Evolutionary conservation across 1,140 invertebrate species (phyloP).

Genomic region (Hypsibius dujardini): DNA sequence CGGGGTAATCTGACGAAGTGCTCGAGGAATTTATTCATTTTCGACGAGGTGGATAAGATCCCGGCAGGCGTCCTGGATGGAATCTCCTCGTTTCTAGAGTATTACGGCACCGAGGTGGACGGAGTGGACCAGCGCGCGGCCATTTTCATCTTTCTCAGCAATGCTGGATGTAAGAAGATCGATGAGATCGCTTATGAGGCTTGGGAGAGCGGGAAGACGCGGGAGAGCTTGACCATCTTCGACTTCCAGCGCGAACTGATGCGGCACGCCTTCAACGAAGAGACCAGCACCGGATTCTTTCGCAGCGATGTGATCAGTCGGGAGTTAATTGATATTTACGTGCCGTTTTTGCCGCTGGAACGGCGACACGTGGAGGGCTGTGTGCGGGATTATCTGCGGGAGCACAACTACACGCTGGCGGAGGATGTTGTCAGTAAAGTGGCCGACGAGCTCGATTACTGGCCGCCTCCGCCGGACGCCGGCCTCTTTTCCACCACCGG

Average conservation of each 20-base stretch:
- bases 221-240: constrained; percentile 46
- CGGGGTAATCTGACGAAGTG: constrained; percentile 46
- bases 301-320: constrained; percentile 55
- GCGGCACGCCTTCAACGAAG: constrained; percentile 52
- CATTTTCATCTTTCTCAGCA: constrained; percentile 75
- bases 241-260: constrained; percentile 59
- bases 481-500: constrained; percentile 37
- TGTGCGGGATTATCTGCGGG: constrained; percentile 33
- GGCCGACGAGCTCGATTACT: constrained; percentile 32
- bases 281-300: constrained; percentile 52
- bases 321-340: constrained; percentile 70
- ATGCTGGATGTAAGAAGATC: constrained; percentile 56
- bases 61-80: constrained; percentile 58
- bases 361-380: constrained; percentile 59
- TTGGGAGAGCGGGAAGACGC: constrained; percentile 43
- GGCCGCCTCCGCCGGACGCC: constrained; percentile 32
- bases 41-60: constrained; percentile 94
- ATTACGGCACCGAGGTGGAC: constrained; percentile 42
- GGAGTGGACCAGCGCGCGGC: constrained; percentile 43
- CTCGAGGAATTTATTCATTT: constrained; percentile 64
- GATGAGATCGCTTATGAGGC: constrained; percentile 43
- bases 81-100: constrained; percentile 73
- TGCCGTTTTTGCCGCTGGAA: constrained; percentile 83
- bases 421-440: constrained; percentile 25
- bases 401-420: constrained; percentile 18